A percentile compares a stretch with the other conserved stretches of the same genome.
phyloP scores from a whole-genome alignment of 2,113 vertebrate genomes.

The Pomatostomus ruficeps region DNA sequence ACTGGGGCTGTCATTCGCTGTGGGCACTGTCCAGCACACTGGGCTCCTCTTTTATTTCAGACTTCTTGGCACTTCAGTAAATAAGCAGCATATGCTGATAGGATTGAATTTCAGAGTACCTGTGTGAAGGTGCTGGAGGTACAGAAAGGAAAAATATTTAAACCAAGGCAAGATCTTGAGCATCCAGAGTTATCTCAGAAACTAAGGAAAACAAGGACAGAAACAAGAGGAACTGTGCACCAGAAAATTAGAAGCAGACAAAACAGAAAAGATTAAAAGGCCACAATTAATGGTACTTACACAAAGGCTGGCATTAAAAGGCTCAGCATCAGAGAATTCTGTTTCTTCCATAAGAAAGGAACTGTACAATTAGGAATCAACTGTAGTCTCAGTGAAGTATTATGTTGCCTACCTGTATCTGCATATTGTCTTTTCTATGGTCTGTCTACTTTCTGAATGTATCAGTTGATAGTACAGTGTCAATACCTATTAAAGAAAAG shows the following conservation, averaged over 20 bases:
- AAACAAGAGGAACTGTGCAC: not conserved
- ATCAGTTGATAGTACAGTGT: not conserved
- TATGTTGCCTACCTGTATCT: not conserved
- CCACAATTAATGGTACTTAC: fast-evolving
- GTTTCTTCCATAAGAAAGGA: not conserved
- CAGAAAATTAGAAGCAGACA: not conserved
- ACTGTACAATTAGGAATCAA: not conserved
- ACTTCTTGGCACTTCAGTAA: not conserved
- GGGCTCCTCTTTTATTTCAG: not conserved
- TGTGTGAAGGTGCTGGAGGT: not conserved
- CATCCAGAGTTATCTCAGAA: not conserved
- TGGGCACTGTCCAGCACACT: not conserved
- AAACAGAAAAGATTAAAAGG: not conserved
- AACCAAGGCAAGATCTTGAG: fast-evolving
- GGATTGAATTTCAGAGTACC: not conserved
- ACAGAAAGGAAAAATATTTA: not conserved
- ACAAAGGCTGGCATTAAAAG: not conserved
- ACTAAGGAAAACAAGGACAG: not conserved
- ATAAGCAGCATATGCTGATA: not conserved
- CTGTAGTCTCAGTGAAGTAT: not conserved
- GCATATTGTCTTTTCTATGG: not conserved
- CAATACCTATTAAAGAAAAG: not conserved
- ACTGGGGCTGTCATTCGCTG: not conserved
- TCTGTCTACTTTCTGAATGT: not conserved
- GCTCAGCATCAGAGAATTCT: not conserved